Conservation (phyloP, 2,797 vertebrate species). For the Mormyrus proboscirostris region DNA sequence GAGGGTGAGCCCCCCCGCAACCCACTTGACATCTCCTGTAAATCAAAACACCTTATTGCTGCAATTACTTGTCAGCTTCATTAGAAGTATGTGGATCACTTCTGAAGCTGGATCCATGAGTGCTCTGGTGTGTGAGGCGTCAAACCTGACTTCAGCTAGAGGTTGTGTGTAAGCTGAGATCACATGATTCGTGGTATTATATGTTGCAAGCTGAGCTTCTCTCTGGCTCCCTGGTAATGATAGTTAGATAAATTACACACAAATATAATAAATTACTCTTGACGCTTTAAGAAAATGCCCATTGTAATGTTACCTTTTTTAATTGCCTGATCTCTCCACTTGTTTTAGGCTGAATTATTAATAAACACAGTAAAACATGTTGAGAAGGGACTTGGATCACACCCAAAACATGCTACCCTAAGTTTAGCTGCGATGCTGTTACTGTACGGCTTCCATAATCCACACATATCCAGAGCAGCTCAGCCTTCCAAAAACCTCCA, state of each 20-base stretch:
- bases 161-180: not conserved
- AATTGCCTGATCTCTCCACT: not conserved
- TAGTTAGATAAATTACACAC: not conserved
- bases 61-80: not conserved
- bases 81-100: not conserved
- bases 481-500: not conserved
- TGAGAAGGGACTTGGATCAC: not conserved
- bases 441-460: not conserved
- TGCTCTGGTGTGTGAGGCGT: not conserved
- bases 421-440: not conserved
- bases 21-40: not conserved
- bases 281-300: not conserved
- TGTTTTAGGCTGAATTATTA: not conserved
- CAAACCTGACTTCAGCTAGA: not conserved
- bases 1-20: conserved; percentile 34
- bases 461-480: not conserved
- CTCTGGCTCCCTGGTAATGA: not conserved
- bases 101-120: not conserved
- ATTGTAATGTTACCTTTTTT: not conserved
- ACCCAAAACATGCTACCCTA: not conserved
- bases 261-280: not conserved
- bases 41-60: not conserved
- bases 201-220: not conserved
- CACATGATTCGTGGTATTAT: not conserved
- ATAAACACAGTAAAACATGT: not conserved